These are phyloP conservation scores for Platyscapa corneri DNA, from an alignment of 1,140 invertebrate genomes.

Conservation along the genomic window DNA sequence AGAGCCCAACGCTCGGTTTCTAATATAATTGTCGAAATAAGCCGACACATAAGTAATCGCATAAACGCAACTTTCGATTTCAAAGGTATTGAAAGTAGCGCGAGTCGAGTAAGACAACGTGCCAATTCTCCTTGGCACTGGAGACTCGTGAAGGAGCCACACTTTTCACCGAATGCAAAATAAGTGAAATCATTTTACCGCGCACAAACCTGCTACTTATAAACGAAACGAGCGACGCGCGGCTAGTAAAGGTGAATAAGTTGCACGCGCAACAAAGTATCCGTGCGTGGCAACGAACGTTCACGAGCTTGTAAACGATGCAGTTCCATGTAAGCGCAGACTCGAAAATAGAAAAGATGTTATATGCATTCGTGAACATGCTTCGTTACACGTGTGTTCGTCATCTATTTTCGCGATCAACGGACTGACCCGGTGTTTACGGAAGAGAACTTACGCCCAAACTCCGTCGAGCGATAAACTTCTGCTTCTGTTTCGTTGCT, in stretches of 20 bases:
- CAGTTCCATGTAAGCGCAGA: not conserved
- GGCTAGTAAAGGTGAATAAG: not conserved
- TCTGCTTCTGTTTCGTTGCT: constrained; percentile 4
- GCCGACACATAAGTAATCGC: not conserved
- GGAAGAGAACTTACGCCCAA: not conserved
- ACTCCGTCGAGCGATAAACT: constrained; percentile 11
- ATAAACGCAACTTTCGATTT: not conserved
- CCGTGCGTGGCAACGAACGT: not conserved
- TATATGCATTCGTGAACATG: not conserved
- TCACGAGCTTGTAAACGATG: not conserved
- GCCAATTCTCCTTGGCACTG: no score
- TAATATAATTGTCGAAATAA: not conserved
- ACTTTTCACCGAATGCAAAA: not conserved
- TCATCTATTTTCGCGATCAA: constrained; percentile 31
- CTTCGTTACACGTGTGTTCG: not conserved
- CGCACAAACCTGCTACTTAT: not conserved
- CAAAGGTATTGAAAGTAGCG: not conserved
- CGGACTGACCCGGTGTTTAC: constrained; percentile 14
- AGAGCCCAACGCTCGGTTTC: not conserved
- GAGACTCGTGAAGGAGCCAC: not conserved
- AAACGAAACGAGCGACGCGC: no score
- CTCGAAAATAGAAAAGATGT: constrained; percentile 37
- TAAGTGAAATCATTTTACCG: not conserved
- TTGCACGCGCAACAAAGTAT: not conserved
- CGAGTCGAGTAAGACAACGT: not conserved